Evolutionary conservation across 2,888 invertebrate genomes (phyloP).

Genomic region (Drosophila vallismaia): DNA sequence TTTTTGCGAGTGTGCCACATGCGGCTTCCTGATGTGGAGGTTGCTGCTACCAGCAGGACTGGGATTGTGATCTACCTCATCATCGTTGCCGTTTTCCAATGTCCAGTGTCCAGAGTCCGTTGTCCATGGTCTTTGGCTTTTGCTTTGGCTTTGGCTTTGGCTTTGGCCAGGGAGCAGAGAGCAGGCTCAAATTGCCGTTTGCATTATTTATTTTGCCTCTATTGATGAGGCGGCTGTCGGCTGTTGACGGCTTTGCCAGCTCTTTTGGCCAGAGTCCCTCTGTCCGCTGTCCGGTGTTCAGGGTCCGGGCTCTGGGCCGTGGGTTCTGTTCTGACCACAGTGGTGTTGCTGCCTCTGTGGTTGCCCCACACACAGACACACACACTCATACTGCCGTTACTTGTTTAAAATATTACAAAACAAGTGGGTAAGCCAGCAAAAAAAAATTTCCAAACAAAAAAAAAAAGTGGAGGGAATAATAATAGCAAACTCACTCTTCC

Average conservation of each 20-base stretch:
- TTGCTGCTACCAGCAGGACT: conserved; percentile 31
- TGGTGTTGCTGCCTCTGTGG: conserved; percentile 22
- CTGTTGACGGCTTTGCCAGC: conserved; percentile 34
- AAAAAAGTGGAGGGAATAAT: conserved; percentile 32
- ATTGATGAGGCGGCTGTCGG: conserved; percentile 69
- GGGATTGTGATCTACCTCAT: conserved; percentile 45
- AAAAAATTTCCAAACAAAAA: conserved; percentile 45
- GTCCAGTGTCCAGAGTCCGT: conserved; percentile 7
- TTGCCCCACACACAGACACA: conserved; percentile 18
- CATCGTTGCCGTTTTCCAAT: conserved; percentile 15
- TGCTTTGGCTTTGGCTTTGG: background rate
- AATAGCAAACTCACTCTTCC: conserved; percentile 52
- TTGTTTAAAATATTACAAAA: conserved; percentile 76
- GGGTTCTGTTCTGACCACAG: conserved; percentile 13
- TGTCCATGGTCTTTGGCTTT: conserved; percentile 5
- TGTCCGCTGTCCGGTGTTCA: background rate
- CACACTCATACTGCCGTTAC: conserved; percentile 56
- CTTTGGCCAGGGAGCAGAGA: conserved; percentile 23
- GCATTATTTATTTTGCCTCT: conserved; percentile 79
- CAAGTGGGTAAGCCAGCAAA: conserved; percentile 26
- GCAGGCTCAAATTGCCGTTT: conserved; percentile 77
- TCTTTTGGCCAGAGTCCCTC: conserved; percentile 1
- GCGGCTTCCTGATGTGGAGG: conserved; percentile 15
- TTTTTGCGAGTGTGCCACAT: conserved; percentile 12
- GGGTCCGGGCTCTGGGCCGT: background rate